Evolutionary conservation across 2,888 invertebrate species (phyloP).

Genomic region (Acrocyrtus sp.): DNA sequence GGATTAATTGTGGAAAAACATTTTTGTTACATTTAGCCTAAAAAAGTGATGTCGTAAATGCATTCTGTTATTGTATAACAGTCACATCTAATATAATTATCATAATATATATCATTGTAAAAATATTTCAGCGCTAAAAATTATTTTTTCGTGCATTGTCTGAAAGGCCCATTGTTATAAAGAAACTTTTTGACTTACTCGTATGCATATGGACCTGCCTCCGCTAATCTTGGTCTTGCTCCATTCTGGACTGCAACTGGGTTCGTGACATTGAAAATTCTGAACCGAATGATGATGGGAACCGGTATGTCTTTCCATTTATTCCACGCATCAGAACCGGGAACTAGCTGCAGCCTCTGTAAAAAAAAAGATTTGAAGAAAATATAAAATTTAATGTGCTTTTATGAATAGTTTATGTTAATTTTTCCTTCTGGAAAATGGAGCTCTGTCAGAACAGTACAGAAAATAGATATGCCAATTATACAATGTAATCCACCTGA

Average conservation of each 20-base stretch:
- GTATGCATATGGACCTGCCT: conserved; percentile 61
- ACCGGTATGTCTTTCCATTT: conserved; percentile 60
- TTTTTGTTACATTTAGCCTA: background rate
- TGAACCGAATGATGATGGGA: conserved; percentile 54
- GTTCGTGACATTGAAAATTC: conserved; percentile 61
- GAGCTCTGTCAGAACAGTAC: too few species aligned
- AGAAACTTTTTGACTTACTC: conserved; percentile 56
- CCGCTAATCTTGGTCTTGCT: conserved; percentile 55
- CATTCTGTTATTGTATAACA: background rate
- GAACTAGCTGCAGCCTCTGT: conserved; percentile 57
- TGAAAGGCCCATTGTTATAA: too few species aligned
- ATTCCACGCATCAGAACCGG: conserved; percentile 57
- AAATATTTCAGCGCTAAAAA: too few species aligned
- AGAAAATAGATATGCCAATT: background rate
- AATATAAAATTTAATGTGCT: too few species aligned
- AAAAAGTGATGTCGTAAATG: background rate
- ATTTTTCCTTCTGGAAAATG: too few species aligned
- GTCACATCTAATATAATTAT: too few species aligned
- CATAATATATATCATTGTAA: background rate
- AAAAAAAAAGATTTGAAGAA: conserved; percentile 32
- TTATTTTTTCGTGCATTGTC: too few species aligned
- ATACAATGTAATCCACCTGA: background rate
- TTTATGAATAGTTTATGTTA: too few species aligned
- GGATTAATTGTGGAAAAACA: conserved; percentile 1
- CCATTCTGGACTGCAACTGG: conserved; percentile 59